These are phyloP conservation scores for Conger conger DNA, from an alignment of 2,113 vertebrate genomes.

Conservation along the genomic window DNA sequence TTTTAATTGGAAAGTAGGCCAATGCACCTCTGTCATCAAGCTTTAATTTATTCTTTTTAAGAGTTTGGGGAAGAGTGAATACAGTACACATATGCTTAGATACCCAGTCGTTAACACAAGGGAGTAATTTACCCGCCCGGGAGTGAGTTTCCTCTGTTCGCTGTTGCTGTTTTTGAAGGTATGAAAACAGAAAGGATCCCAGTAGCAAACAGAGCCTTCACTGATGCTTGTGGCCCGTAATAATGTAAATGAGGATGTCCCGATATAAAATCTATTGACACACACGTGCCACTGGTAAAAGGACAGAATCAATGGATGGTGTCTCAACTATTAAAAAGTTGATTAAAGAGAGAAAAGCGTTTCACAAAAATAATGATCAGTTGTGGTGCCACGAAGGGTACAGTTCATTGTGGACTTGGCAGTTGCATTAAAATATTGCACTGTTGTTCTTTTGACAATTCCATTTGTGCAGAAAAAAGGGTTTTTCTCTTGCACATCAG, in stretches of 20 bases:
- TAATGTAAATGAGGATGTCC: background rate
- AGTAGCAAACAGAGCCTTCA: background rate
- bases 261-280: background rate
- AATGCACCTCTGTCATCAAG: background rate
- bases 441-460: background rate
- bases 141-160: background rate
- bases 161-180: background rate
- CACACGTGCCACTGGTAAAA: background rate
- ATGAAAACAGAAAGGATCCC: background rate
- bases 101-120: background rate
- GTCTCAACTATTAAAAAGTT: background rate
- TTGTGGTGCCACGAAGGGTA: background rate
- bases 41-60: background rate
- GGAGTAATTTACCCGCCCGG: background rate
- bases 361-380: background rate
- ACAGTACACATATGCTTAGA: background rate
- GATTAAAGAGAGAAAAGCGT: background rate
- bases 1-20: slow-evolving; percentile 2
- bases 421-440: background rate
- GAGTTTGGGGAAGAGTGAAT: background rate
- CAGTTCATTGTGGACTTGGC: background rate
- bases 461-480: background rate
- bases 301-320: background rate
- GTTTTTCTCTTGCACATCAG: background rate
- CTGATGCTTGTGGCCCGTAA: background rate